A percentile compares a stretch with the other conserved stretches of the same genome.
Conservation (phyloP, 2,113 vertebrate genomes). For the Rissa tridactyla region DNA sequence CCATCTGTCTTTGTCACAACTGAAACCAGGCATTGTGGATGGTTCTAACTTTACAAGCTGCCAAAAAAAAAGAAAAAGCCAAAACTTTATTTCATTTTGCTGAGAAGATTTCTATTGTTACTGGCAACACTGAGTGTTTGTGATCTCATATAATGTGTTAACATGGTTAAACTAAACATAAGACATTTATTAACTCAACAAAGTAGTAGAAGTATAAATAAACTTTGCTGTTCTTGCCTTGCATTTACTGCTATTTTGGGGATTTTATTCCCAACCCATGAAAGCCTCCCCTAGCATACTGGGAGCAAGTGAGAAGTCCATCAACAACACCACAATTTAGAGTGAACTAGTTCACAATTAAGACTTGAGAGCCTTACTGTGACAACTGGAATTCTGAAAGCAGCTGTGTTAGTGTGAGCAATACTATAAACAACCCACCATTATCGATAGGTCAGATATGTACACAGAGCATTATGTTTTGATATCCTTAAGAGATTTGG, state of each 20-base stretch:
- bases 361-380: background rate
- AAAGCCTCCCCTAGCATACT: background rate
- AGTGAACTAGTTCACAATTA: background rate
- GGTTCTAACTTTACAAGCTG: background rate
- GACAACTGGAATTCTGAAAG: background rate
- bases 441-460: background rate
- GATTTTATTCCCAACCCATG: background rate
- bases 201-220: background rate
- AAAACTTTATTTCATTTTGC: background rate
- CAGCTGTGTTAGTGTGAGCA: background rate
- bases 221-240: background rate
- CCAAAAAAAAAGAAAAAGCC: background rate
- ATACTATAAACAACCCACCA: background rate
- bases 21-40: background rate
- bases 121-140: background rate
- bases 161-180: background rate
- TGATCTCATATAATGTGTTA: background rate
- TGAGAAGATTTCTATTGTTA: background rate
- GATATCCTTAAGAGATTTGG: background rate
- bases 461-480: background rate
- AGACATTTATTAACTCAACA: background rate
- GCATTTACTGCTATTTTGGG: background rate
- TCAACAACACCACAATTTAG: background rate
- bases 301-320: background rate
- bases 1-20: background rate